These are phyloP conservation scores for Sturnus vulgaris DNA, from an alignment of 2,113 vertebrate species.

Conservation along the genomic window DNA sequence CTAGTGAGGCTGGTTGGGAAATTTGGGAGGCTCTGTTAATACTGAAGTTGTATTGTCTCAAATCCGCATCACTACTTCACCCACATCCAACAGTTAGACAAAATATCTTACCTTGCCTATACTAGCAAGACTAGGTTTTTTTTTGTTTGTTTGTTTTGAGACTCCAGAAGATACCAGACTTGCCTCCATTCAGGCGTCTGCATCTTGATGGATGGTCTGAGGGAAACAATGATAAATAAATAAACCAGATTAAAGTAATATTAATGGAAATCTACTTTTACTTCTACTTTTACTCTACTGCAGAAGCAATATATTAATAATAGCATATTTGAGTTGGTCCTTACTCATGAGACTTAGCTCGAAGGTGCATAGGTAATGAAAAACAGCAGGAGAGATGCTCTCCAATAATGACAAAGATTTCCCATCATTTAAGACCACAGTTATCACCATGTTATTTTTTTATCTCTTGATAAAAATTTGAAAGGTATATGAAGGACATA, in stretches of 20 bases:
- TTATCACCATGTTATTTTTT: neutral
- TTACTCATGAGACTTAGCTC: neutral
- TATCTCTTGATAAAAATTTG: neutral
- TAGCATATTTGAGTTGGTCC: neutral
- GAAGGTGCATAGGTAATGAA: neutral
- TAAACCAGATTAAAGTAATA: neutral
- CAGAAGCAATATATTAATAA: neutral
- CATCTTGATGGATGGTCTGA: neutral
- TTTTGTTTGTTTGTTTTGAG: neutral
- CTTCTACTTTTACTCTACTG: accelerated
- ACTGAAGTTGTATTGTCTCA: neutral
- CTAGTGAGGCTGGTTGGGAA: neutral
- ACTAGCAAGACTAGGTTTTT: neutral
- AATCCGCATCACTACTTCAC: neutral
- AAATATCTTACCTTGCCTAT: neutral
- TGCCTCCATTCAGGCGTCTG: neutral
- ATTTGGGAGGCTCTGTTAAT: neutral
- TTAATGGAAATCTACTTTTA: neutral
- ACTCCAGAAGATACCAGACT: neutral
- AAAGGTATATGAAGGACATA: neutral
- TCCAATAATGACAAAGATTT: neutral
- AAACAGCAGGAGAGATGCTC: neutral
- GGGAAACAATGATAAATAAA: neutral
- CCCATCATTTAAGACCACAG: neutral
- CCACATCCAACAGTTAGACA: neutral